Base-by-base conservation (phyloP, 2,797 vertebrate species). In the Halcyon smyrnensis region DNA sequence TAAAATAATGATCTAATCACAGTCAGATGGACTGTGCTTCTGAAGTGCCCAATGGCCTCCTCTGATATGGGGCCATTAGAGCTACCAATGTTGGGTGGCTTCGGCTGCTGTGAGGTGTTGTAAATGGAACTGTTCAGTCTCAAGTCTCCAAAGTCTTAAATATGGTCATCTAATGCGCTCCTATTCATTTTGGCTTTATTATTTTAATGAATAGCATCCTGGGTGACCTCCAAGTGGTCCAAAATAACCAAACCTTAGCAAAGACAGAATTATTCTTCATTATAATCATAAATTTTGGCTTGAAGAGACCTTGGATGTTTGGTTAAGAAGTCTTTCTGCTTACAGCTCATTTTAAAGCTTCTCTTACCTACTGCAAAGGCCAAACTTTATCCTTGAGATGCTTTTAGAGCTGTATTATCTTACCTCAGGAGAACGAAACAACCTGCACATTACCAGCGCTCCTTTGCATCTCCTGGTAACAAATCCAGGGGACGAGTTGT, bases 361-460 rank as follows among this genome's bases (percentile, higher is more conserved):
- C 60, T 64, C 17, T 37, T 81, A 15, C 56, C 65, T 81, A 39
- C 69, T 89, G 76, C 41, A 46, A 65, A 65, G 76, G 39, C 65
- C 76, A 43, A 75, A 78, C 37, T 59, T 46, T 73, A 28, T 51
- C 24, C 43, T 53, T 36, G 28, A 60, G 70, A 37, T 71, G 57
- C 85, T 90, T 90, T 65, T 32, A 60, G 85, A 56, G 30, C 89
- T 87, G 45, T 86, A 69, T 96, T 91, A 83, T 92, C 91, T 90
- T 95, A 93, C 68, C 51, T 87, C n/a, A 13, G 77, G 48, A 90
- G 67, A 81, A 50, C 46, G 91, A 92, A 96, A 73, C 84, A 85
- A 59, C 53, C 65, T 65, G 57, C 50, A 12, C 50, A 9, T 65
- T 63, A 54, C 84, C 51, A 90, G 51, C 6, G 0, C 39, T 91